Evolutionary conservation across 92 coral and sea anemone genomes (phyloP), one percentile per base, ranked within the genome.

Genomic region (Muricea muricata): DNA sequence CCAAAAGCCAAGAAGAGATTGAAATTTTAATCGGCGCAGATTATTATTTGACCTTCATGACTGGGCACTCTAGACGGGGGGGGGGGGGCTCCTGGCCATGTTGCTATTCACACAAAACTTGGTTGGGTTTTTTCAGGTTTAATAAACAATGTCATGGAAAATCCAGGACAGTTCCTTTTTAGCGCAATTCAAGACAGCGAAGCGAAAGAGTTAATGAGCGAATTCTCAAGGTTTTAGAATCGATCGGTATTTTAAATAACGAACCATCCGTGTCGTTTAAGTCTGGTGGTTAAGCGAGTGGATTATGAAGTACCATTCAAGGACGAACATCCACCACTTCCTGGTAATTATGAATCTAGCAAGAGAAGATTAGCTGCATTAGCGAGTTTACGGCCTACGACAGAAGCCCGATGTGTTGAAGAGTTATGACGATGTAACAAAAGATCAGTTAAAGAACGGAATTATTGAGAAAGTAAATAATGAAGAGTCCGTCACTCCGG

Each of bases 241-340:
- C 78, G 26, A 13, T 85, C 0, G 89, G 89, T 7, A 85, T 85
- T 32, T 47, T 32, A 7, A 65, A 87, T 21, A 73, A 73, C 21
- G 86, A 81, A 29, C 84, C 29, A 9, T 70, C 90, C 39, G 60
- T 80, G n/a, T 66, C 67, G 50, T 65, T 66, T 33, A 46, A 41
- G 24, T n/a, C 58, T 23, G 47, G 32, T n/a, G 7, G 66, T 89
- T 18, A 66, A 73, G 25, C 75, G 50, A 47, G 46, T 60, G 11
- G 92, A 79, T 3, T 90, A 91, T 84, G 89, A 87, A 79, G 87
- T 91, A 46, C 89, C 91, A 28, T 87, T 80, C 73, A 91, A 87
- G 65, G 87, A 70, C 21, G 73, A 66, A 24, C 82, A 75, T 35
- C 89, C 84, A 21, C 57, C 65, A 25, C 65, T 91, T 31, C 89